Conservation (phyloP, 2,113 vertebrate species). For the Neodon shergylaensis region DNA sequence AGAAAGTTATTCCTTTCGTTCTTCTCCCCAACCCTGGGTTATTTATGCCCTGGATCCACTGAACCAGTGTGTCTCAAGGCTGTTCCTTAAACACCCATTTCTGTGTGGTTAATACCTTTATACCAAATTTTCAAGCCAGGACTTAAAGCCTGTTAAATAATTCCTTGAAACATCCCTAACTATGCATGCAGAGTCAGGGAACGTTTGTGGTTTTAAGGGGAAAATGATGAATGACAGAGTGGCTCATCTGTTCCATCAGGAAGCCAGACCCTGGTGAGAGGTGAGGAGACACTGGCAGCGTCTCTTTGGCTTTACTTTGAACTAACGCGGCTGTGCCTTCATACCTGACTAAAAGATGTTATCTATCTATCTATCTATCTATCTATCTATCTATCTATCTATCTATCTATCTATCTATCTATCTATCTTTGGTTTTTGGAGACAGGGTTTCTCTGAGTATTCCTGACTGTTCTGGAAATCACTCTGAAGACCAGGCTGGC, state of each 20-base stretch:
- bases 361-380: too few species aligned
- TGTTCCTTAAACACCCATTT: not conserved
- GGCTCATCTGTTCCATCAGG: not conserved
- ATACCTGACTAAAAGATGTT: not conserved
- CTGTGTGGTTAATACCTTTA: not conserved
- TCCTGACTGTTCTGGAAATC: not conserved
- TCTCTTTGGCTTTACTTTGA: not conserved
- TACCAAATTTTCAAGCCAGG: not conserved
- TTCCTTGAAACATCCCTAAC: not conserved
- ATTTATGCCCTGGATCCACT: not conserved
- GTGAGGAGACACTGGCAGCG: not conserved
- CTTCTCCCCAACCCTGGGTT: not conserved
- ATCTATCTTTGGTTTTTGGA: not conserved
- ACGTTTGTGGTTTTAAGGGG: not conserved
- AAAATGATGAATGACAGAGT: not conserved
- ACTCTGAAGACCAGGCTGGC: not conserved
- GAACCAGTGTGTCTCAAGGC: not conserved
- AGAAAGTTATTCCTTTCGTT: not conserved
- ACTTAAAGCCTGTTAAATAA: not conserved
- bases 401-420: too few species aligned
- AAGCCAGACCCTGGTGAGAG: not conserved
- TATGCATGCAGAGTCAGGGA: not conserved
- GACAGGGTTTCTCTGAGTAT: not conserved
- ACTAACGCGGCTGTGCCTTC: not conserved
- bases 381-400: too few species aligned